Evolutionary conservation across 92 coral and sea anemone species (phyloP), one percentile per base, ranked within the genome.

Genomic region (Phymanthus crucifer): DNA sequence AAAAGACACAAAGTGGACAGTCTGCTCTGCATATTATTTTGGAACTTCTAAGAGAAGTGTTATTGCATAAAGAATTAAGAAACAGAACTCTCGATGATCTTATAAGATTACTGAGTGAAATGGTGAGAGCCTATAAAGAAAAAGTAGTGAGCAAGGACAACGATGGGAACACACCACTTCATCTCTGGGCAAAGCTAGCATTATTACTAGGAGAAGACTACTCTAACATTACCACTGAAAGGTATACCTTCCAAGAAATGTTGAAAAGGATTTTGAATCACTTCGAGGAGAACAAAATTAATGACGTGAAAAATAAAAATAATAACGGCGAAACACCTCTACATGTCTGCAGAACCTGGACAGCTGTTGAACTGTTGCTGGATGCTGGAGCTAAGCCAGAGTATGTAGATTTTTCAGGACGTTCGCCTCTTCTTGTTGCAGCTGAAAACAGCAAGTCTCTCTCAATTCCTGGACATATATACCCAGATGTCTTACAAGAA

Each of bases 231-330:
- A 19, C n/a, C 3, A 54, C 29, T 19, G 64, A 18, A 19, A 27
- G 64, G 32, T 4, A 26, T 1, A 23, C 33, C 27, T 54, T 21
- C 27, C 4, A 18, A 5, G 64, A 27, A 0, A 3, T 19, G 19
- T 54, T 54, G 27, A 34, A 13, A 17, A 27, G 6, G 14, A 32
- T 24, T 33, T 23, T 47, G 17, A 21, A 75, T 0, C 79, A 10
- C 7, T 65, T 43, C 5, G 17, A 0, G 33, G 31, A 26, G n/a
- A 18, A 21, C 72, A 66, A 71, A 71, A 19, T 40, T 21, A n/a
- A n/a, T n/a, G n/a, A 35, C 38, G 45, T 75, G 10, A 75, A 75
- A 40, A 23, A 27, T 33, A 67, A 38, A 32, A 74, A 83, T 29
- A 18, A 13, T 2, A 14, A 75, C 1, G 75, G 52, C 0, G 61